Percentiles rank a stretch among this genome's conserved stretches.
Conservation (phyloP, 2,888 invertebrate genomes). For the Chrysodeixis includens region DNA sequence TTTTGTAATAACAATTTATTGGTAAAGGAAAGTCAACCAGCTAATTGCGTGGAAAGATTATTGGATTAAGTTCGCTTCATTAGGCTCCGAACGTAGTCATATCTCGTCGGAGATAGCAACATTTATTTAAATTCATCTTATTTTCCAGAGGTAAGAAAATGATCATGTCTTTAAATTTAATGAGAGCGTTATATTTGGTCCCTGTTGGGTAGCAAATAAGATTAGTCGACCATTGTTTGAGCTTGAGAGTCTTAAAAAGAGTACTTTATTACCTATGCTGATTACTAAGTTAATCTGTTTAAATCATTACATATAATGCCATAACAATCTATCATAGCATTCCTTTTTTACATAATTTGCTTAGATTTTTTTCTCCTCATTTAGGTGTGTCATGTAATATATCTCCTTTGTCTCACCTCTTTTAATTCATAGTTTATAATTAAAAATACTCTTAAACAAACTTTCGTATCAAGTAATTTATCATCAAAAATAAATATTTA, state of each 20-base stretch:
- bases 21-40: constrained; percentile 13
- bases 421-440: background rate
- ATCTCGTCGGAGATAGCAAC: constrained; percentile 16
- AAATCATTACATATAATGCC: too few relatives aligned
- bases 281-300: too few relatives aligned
- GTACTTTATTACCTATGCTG: too few relatives aligned
- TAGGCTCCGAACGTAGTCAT: constrained; percentile 27
- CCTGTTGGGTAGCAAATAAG: background rate
- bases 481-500: background rate
- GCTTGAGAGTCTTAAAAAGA: too few relatives aligned
- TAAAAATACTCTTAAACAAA: background rate
- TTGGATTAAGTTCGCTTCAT: constrained; percentile 44
- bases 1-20: constrained; percentile 15
- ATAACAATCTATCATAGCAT: too few relatives aligned
- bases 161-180: background rate
- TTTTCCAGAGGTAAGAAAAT: background rate
- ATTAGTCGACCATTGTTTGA: too few relatives aligned
- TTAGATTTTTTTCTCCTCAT: too few relatives aligned
- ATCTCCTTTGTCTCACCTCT: too few relatives aligned
- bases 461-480: background rate
- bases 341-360: too few relatives aligned
- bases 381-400: too few relatives aligned
- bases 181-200: background rate
- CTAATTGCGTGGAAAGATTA: constrained; percentile 53
- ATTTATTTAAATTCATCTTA: constrained; percentile 9